Conservation (phyloP, 2,113 vertebrate species). For the Osmerus eperlanus region DNA sequence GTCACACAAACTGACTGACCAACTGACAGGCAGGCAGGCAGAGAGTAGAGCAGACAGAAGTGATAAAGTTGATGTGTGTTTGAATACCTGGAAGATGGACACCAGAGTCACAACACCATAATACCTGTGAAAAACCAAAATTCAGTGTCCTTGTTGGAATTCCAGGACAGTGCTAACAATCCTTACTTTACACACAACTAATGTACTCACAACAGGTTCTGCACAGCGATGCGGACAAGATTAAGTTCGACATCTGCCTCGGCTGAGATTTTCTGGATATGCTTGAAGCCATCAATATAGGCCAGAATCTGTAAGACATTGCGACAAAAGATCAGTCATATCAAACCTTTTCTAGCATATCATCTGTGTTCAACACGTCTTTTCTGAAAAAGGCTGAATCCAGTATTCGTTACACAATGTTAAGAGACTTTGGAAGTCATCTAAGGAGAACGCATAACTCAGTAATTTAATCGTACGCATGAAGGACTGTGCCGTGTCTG, state of each 20-base stretch:
- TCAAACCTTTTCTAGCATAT: too few species aligned
- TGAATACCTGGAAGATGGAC: constrained; percentile 91
- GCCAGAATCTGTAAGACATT: constrained; percentile 81
- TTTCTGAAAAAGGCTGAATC: too few species aligned
- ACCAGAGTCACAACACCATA: constrained; percentile 91
- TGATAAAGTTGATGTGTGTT: constrained; percentile 3
- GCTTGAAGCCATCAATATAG: constrained; percentile 94
- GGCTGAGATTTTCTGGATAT: constrained; percentile 94
- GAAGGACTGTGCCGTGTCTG: too few species aligned
- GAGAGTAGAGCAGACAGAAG: background rate
- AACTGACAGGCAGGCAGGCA: too few species aligned
- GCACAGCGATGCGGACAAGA: constrained; percentile 93
- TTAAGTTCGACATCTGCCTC: constrained; percentile 97
- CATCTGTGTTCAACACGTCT: too few species aligned
- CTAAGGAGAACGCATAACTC: too few species aligned
- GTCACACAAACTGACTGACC: background rate
- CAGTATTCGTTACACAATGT: too few species aligned
- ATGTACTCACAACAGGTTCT: constrained; percentile 89
- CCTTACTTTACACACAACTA: constrained; percentile 31
- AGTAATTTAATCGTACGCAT: too few species aligned
- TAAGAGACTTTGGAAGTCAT: too few species aligned
- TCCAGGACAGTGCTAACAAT: background rate
- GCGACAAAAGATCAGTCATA: background rate
- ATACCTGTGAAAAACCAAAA: constrained; percentile 74
- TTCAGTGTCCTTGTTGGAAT: background rate